Percentiles rank a stretch among this genome's conserved stretches.
Conservation (phyloP, 2,113 vertebrate species). For the Thomomys bottae region DNA sequence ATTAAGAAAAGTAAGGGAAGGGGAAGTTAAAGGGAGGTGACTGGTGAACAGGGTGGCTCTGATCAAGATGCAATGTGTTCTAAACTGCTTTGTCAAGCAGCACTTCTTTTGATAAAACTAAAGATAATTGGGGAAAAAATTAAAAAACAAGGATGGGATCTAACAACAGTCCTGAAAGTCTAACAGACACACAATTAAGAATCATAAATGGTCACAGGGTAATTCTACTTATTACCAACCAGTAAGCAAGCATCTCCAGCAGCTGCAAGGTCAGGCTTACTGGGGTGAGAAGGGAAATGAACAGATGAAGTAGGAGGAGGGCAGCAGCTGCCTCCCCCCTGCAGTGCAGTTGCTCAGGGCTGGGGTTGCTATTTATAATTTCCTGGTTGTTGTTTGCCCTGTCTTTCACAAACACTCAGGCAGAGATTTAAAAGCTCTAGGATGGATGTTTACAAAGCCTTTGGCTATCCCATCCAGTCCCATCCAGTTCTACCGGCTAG, state of each 20-base stretch:
- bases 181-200: background rate
- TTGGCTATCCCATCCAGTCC: background rate
- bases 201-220: background rate
- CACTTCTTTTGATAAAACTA: too few species aligned
- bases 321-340: background rate
- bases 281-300: background rate
- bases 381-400: background rate
- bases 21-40: too few species aligned
- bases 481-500: background rate
- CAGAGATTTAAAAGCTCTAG: background rate
- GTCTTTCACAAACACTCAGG: background rate
- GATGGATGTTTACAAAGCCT: background rate
- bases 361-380: background rate
- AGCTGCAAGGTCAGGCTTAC: background rate
- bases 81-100: too few species aligned
- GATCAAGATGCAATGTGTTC: too few species aligned
- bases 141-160: background rate
- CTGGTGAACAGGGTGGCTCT: too few species aligned
- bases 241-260: background rate
- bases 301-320: background rate
- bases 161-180: constrained; percentile 3
- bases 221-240: too few species aligned
- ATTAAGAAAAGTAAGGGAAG: too few species aligned
- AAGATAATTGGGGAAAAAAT: too few species aligned
- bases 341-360: background rate